A percentile compares a stretch with the other conserved stretches of the same genome.
These are phyloP conservation scores for Sussaba pulchella DNA, from an alignment of 2,888 invertebrate species.

Conservation along the genomic window DNA sequence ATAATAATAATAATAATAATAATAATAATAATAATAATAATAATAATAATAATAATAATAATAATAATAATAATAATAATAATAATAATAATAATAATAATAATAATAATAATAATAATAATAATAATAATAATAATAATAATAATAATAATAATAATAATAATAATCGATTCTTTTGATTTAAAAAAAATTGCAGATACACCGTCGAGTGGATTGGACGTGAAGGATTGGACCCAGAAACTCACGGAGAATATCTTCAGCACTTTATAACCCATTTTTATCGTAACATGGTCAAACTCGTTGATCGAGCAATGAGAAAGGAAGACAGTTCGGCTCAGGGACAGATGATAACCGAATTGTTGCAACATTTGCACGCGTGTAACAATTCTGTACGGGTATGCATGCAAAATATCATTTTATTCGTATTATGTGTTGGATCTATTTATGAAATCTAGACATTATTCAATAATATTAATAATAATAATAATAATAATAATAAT, in stretches of 20 bases:
- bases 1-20: too few relatives aligned
- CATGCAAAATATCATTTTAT: too few relatives aligned
- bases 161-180: slow-evolving; percentile 18
- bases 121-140: slow-evolving; percentile 1
- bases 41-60: too few relatives aligned
- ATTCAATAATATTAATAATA: too few relatives aligned
- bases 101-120: too few relatives aligned
- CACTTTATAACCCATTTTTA: slow-evolving; percentile 98
- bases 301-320: slow-evolving; percentile 97
- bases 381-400: slow-evolving; percentile 94
- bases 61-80: too few relatives aligned
- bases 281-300: slow-evolving; percentile 95
- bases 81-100: too few relatives aligned
- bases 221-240: slow-evolving; percentile 96
- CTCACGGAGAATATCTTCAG: slow-evolving; percentile 96
- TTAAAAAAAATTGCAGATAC: slow-evolving; percentile 87
- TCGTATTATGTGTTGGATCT: background rate
- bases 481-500: too few relatives aligned
- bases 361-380: slow-evolving; percentile 98
- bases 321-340: slow-evolving; percentile 97
- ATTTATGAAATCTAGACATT: too few relatives aligned
- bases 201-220: slow-evolving; percentile 99
- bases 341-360: slow-evolving; percentile 96
- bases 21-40: too few relatives aligned
- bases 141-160: slow-evolving; percentile 6